Conservation (phyloP, 2,113 vertebrate genomes). For the Anser cygnoides region DNA sequence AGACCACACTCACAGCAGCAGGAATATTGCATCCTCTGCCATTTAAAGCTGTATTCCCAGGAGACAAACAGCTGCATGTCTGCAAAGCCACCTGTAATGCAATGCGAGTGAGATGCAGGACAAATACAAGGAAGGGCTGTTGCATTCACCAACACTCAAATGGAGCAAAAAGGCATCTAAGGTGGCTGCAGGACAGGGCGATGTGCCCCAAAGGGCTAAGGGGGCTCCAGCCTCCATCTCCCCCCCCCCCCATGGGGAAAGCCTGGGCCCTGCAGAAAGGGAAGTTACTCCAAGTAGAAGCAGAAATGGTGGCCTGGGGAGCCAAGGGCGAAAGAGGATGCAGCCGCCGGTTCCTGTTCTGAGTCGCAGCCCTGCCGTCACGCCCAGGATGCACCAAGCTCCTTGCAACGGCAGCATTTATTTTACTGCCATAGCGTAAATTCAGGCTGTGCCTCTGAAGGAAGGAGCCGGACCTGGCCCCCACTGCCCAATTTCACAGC, state of each 20-base stretch:
- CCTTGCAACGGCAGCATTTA: background rate
- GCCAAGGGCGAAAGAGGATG: rapidly evolving
- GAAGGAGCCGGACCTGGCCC: background rate
- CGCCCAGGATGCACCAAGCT: background rate
- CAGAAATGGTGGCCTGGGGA: background rate
- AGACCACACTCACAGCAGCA: background rate
- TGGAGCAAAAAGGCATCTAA: background rate
- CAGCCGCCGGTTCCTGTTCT: background rate
- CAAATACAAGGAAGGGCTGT: no score
- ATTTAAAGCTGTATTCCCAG: background rate
- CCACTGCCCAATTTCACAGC: rapidly evolving
- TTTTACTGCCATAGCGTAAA: rapidly evolving
- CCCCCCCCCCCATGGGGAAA: rapidly evolving
- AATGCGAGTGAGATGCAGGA: rapidly evolving
- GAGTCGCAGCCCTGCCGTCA: background rate
- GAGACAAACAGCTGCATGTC: background rate
- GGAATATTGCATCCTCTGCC: rapidly evolving
- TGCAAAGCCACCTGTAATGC: background rate
- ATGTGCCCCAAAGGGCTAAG: rapidly evolving
- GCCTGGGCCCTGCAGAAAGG: background rate
- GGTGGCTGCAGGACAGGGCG: rapidly evolving
- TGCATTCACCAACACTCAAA: background rate
- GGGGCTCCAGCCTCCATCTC: background rate
- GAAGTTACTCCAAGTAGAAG: constrained; percentile 1
- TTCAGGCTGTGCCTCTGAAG: background rate